Evolutionary conservation across 2,113 vertebrate species (phyloP).

Genomic region (Mormoops blainvillei): DNA sequence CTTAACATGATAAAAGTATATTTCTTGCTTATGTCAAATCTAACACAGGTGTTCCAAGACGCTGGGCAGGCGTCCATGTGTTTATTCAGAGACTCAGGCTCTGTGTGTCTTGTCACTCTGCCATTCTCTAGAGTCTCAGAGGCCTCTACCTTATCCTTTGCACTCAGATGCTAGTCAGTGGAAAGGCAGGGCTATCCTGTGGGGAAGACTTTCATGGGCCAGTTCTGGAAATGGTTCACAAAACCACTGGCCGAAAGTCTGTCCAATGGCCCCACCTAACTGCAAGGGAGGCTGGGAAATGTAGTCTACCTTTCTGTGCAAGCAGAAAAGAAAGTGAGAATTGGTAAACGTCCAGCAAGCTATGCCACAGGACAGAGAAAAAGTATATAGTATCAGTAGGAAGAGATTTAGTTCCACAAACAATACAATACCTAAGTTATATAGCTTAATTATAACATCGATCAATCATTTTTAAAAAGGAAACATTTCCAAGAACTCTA

Average conservation of each 20-base stretch:
- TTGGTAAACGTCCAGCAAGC: not conserved
- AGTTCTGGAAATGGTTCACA: not conserved
- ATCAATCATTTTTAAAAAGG: not conserved
- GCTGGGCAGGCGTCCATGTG: not conserved
- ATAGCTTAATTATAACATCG: not conserved
- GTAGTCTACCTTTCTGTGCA: not conserved
- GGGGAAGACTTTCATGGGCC: not conserved
- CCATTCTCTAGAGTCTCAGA: not conserved
- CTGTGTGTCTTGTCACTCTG: not conserved
- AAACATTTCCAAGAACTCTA: not conserved
- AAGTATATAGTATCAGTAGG: not conserved
- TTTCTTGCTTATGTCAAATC: not conserved
- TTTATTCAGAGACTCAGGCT: not conserved
- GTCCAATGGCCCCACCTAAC: not conserved
- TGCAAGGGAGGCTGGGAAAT: not conserved
- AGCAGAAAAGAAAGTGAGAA: not conserved
- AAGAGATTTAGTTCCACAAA: not conserved
- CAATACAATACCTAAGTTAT: not conserved
- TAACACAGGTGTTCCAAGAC: not conserved
- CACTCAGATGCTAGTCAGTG: not conserved
- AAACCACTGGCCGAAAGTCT: not conserved
- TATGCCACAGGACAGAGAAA: not conserved
- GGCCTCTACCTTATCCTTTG: not conserved
- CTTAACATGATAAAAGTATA: not conserved
- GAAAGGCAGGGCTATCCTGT: not conserved